Conservation (phyloP, 2,888 invertebrate genomes). For the Sinodicranocentrus sp. region DNA sequence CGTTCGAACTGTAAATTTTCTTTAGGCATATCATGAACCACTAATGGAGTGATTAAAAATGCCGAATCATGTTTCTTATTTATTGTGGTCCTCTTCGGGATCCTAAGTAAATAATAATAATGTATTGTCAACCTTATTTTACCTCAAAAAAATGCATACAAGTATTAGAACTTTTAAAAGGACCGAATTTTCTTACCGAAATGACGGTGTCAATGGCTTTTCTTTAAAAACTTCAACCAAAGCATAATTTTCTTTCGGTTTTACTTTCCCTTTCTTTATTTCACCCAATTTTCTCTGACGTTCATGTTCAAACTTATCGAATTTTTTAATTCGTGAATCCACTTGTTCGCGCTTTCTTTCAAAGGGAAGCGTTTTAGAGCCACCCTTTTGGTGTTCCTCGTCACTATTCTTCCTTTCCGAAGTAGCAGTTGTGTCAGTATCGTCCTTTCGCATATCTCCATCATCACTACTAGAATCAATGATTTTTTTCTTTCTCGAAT, state of each 20-base stretch:
- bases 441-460: constrained; percentile 32
- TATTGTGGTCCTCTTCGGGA: constrained; percentile 36
- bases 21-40: constrained; percentile 47
- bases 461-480: constrained; percentile 60
- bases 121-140: not conserved
- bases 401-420: constrained; percentile 39
- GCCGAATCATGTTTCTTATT: not conserved
- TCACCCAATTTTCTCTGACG: constrained; percentile 56
- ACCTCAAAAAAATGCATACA: not conserved
- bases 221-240: constrained; percentile 50
- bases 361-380: constrained; percentile 28
- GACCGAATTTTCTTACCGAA: constrained; percentile 55
- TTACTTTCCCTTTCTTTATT: constrained; percentile 42
- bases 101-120: constrained; percentile 18
- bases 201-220: constrained; percentile 56
- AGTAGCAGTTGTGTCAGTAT: constrained; percentile 8
- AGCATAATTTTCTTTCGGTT: constrained; percentile 27
- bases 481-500: constrained; percentile 35
- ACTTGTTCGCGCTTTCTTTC: constrained; percentile 62
- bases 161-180: not conserved
- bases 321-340: constrained; percentile 57
- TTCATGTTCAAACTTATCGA: constrained; percentile 67
- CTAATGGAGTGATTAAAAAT: constrained; percentile 50
- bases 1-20: constrained; percentile 68
- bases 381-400: not conserved